These are phyloP conservation scores for Torymus auratus DNA, from an alignment of 2,888 invertebrate genomes.

Conservation along the genomic window DNA sequence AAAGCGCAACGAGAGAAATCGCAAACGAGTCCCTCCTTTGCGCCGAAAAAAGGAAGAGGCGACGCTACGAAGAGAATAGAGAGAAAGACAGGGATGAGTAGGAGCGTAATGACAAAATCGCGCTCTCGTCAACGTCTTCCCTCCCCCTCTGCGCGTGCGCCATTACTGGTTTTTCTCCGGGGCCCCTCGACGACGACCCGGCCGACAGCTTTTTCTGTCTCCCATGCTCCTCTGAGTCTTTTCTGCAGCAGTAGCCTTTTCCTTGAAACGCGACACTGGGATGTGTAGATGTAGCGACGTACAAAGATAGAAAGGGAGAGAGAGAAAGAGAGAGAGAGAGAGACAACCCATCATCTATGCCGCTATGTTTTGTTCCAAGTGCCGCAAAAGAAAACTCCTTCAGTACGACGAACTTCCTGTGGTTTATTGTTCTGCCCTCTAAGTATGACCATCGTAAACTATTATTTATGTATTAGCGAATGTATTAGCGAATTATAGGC, in stretches of 20 bases:
- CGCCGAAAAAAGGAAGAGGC: neutral
- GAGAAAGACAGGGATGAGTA: constrained; percentile 6
- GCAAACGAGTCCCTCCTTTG: constrained; percentile 22
- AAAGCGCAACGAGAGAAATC: constrained; percentile 9
- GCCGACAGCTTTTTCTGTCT: constrained; percentile 35
- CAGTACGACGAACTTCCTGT: neutral
- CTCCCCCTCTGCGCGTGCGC: neutral
- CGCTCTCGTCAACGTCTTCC: constrained; percentile 30
- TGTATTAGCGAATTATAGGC: too few relatives aligned
- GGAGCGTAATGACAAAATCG: constrained; percentile 57
- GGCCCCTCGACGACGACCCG: constrained; percentile 6
- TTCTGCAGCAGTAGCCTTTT: neutral
- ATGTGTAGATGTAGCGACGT: neutral
- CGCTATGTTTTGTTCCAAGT: constrained; percentile 17
- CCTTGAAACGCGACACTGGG: constrained; percentile 7
- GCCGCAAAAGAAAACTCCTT: neutral
- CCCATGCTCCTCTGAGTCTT: neutral
- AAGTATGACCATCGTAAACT: neutral
- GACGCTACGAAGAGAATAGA: neutral
- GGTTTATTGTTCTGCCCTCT: neutral
- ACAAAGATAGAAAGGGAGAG: too few relatives aligned
- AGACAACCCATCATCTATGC: constrained; percentile 26
- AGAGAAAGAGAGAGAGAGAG: neutral
- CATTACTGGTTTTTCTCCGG: constrained; percentile 55
- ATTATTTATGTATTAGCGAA: constrained; percentile 30